A percentile compares a stretch with the other conserved stretches of the same genome.
These are phyloP conservation scores for Alexandromys fortis DNA, from an alignment of 2,113 vertebrate genomes.

Conservation along the genomic window DNA sequence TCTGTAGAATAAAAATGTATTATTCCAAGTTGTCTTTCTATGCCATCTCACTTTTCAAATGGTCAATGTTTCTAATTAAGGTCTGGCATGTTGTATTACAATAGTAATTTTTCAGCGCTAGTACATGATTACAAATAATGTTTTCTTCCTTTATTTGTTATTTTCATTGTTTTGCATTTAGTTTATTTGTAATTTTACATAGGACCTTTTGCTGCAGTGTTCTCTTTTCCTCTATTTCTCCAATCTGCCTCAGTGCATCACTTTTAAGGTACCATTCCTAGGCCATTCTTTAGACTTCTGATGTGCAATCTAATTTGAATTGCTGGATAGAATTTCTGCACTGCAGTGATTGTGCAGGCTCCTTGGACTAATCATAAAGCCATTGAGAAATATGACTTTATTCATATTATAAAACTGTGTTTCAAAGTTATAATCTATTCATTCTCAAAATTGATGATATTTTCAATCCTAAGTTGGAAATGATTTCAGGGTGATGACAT, in stretches of 20 bases:
- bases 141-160: background rate
- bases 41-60: background rate
- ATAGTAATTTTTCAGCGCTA: slow-evolving; percentile 32
- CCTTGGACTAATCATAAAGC: background rate
- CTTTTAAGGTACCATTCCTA: background rate
- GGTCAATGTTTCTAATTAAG: slow-evolving; percentile 12
- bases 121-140: background rate
- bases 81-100: background rate
- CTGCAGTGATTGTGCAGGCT: background rate
- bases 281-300: background rate
- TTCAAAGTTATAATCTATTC: background rate
- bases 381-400: background rate
- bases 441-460: background rate
- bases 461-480: background rate
- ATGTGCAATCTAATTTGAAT: background rate
- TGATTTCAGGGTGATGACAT: background rate
- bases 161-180: background rate
- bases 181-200: background rate
- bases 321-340: background rate
- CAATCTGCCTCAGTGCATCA: background rate
- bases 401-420: background rate
- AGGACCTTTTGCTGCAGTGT: background rate
- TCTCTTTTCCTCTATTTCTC: background rate
- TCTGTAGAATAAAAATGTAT: background rate
- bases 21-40: background rate